Conservation (phyloP, 2,797 vertebrate genomes). For the Selene dorsalis region DNA sequence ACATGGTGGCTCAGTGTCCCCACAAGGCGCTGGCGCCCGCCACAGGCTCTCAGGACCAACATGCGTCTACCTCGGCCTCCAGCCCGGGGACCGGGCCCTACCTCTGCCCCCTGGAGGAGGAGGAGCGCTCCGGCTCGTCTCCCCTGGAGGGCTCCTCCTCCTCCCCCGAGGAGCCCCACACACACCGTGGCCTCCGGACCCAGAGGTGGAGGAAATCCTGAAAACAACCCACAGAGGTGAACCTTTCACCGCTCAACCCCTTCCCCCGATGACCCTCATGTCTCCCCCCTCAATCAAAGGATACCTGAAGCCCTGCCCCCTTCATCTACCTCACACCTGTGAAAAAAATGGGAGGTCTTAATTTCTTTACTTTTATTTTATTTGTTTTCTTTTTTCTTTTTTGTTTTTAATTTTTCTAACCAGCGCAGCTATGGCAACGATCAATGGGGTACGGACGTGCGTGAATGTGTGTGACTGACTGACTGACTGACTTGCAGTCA, state of each 20-base stretch:
- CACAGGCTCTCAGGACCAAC: constrained; percentile 90
- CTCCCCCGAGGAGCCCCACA: constrained; percentile 82
- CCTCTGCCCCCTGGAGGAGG: constrained; percentile 85
- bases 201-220: constrained; percentile 83
- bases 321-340: constrained; percentile 86
- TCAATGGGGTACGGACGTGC: constrained; percentile 72
- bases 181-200: constrained; percentile 70
- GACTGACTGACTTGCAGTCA: constrained; percentile 66
- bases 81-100: constrained; percentile 77
- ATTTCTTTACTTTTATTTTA: constrained; percentile 59
- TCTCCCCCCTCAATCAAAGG: constrained; percentile 71
- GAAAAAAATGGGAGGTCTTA: constrained; percentile 76
- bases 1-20: constrained; percentile 98
- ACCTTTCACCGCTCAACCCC: constrained; percentile 49
- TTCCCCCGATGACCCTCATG: constrained; percentile 21
- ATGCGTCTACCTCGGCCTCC: constrained; percentile 81
- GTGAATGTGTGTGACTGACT: constrained; percentile 73
- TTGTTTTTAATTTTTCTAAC: constrained; percentile 50
- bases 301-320: constrained; percentile 67
- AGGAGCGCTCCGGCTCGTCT: constrained; percentile 85
- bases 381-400: constrained; percentile 10
- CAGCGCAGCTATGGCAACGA: constrained; percentile 81
- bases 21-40: constrained; percentile 88
- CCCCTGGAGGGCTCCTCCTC: constrained; percentile 82
- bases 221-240: constrained; percentile 67